Evolutionary conservation across 2,113 vertebrate genomes (phyloP).

Genomic region (Leptodactylus fuscus): DNA sequence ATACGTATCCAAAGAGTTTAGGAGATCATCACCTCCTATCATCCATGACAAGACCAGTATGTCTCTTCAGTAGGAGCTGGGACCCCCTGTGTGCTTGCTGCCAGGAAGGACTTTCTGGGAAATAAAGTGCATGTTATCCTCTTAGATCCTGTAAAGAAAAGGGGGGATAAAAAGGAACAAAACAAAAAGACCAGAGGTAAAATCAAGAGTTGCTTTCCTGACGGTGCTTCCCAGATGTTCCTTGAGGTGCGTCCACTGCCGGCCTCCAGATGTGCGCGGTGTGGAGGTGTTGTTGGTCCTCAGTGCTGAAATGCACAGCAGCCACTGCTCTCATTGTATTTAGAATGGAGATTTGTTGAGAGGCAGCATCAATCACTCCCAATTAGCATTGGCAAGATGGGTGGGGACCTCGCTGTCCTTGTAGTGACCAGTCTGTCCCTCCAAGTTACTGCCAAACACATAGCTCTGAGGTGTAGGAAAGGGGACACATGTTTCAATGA

Average conservation of each 20-base stretch:
- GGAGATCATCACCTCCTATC: slow-evolving; percentile 21
- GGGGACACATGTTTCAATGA: slow-evolving; percentile 45
- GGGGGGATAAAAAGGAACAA: not conserved
- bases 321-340: slow-evolving; percentile 57
- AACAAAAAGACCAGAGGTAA: not conserved
- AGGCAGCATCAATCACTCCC: slow-evolving; percentile 59
- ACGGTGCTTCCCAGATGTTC: slow-evolving; percentile 39
- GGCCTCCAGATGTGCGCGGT: slow-evolving; percentile 51
- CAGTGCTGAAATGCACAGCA: slow-evolving; percentile 53
- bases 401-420: slow-evolving; percentile 58
- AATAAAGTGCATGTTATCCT: slow-evolving; percentile 53
- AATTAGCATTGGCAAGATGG: slow-evolving; percentile 59
- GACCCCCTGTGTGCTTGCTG: not conserved
- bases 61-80: not conserved
- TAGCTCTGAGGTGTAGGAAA: slow-evolving; percentile 39
- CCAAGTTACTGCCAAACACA: slow-evolving; percentile 57
- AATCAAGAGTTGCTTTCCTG: slow-evolving; percentile 34
- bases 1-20: slow-evolving; percentile 48
- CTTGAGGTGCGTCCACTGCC: not conserved
- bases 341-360: slow-evolving; percentile 57
- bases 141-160: slow-evolving; percentile 25
- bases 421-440: slow-evolving; percentile 58
- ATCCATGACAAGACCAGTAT: slow-evolving; percentile 30
- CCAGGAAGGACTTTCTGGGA: slow-evolving; percentile 23
- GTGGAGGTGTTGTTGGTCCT: slow-evolving; percentile 43